These are phyloP conservation scores for Machimus rusticus DNA, from an alignment of 2,888 invertebrate genomes.

Conservation along the genomic window DNA sequence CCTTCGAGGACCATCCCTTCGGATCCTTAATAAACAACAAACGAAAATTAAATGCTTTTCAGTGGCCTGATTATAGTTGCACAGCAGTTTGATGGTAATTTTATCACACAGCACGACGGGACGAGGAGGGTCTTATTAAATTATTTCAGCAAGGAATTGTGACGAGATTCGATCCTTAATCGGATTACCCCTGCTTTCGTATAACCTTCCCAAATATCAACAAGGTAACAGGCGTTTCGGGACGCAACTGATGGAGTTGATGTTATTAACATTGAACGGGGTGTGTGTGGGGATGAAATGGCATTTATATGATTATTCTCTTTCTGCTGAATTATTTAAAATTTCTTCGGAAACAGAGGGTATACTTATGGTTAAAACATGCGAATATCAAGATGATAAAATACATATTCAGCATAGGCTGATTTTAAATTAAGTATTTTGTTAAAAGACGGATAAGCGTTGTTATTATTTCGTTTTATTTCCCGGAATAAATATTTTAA, in stretches of 20 bases:
- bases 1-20: background rate
- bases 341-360: background rate
- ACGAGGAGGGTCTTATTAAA: background rate
- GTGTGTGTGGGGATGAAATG: background rate
- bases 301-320: background rate
- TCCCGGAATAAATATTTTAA: too few species aligned
- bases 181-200: background rate
- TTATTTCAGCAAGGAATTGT: background rate
- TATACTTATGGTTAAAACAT: background rate
- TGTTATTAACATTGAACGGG: background rate
- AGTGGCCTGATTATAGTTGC: constrained; percentile 36
- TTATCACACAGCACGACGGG: background rate
- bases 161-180: constrained; percentile 10
- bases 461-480: too few species aligned
- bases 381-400: background rate
- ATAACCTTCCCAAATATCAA: background rate
- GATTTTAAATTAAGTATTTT: too few species aligned
- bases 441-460: too few species aligned
- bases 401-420: background rate
- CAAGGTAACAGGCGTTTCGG: background rate
- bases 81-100: constrained; percentile 24
- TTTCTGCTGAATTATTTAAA: background rate
- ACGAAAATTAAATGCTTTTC: constrained; percentile 39
- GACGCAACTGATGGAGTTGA: background rate
- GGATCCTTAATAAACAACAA: constrained; percentile 25